A percentile compares a stretch with the other conserved stretches of the same genome.
Conservation (phyloP, 1,140 invertebrate species). For the Habropoda laboriosa region DNA sequence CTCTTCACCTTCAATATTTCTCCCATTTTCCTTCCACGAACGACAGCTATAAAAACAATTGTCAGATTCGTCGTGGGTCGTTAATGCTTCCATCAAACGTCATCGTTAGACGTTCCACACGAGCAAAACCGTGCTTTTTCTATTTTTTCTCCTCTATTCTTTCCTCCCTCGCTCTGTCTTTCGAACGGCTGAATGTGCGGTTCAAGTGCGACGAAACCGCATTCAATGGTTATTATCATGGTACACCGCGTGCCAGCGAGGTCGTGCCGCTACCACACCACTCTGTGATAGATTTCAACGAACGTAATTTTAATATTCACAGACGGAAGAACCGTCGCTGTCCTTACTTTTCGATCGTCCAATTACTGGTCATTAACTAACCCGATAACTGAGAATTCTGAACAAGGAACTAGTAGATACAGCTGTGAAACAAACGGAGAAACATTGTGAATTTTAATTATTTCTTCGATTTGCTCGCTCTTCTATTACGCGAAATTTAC, state of each 20-base stretch:
- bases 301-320: conserved; percentile 28
- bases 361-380: neutral
- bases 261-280: neutral
- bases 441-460: no score
- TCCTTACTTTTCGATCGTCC: no score
- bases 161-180: neutral
- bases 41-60: no score
- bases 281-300: conserved; percentile 19
- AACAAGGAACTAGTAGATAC: no score
- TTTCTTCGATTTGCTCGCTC: no score
- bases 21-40: no score
- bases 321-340: neutral
- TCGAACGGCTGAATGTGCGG: neutral
- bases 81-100: neutral
- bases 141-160: neutral
- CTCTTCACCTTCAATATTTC: no score
- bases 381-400: no score
- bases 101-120: neutral
- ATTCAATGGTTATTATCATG: conserved; percentile 24
- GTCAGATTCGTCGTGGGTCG: neutral
- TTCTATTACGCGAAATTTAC: no score
- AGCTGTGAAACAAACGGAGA: no score
- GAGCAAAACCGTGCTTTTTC: neutral
- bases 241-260: conserved; percentile 13
- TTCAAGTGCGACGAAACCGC: conserved; percentile 23